phyloP scores from a whole-genome alignment of 1,140 invertebrate genomes.

The Lineus longissimus region DNA sequence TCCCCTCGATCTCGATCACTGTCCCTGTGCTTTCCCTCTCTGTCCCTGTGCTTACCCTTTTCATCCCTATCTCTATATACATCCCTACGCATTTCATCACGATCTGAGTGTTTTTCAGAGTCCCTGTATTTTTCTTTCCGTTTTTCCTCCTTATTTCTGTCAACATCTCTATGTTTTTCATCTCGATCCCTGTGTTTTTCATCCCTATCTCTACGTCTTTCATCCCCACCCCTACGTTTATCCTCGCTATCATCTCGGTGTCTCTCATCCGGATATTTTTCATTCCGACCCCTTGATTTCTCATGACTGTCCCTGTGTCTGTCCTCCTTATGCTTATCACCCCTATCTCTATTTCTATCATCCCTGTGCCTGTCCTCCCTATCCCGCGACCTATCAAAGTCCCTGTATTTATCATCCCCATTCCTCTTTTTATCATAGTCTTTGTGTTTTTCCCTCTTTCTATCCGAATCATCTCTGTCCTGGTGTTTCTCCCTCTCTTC shows the following conservation, averaged over 20 bases:
- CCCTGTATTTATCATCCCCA: conserved; percentile 14
- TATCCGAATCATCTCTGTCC: conserved; percentile 25
- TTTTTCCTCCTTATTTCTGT: too few species aligned
- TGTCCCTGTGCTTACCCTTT: conserved; percentile 52
- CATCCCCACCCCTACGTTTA: conserved; percentile 7
- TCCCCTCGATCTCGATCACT: too few species aligned
- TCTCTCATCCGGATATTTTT: conserved; percentile 16
- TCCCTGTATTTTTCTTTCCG: too few species aligned
- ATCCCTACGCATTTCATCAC: too few species aligned
- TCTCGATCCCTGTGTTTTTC: too few species aligned
- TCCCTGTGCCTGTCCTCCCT: conserved; percentile 13
- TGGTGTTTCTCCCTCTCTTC: not conserved
- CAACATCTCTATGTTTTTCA: too few species aligned
- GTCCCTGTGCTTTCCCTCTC: conserved; percentile 10
- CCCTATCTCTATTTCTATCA: conserved; percentile 22
- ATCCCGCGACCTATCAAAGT: conserved; percentile 19
- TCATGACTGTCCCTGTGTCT: not conserved
- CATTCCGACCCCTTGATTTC: not conserved
- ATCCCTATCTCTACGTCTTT: too few species aligned
- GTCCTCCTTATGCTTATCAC: conserved; percentile 17
- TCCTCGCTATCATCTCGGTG: conserved; percentile 12
- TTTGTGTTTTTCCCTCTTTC: conserved; percentile 21
- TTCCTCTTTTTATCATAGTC: conserved; percentile 19
- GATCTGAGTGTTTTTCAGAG: too few species aligned
- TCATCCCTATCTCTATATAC: conserved; percentile 29